Percentiles rank a stretch among this genome's conserved stretches.
Conservation (phyloP, 2,113 vertebrate genomes). For the Psammodynastes pulverulentus region DNA sequence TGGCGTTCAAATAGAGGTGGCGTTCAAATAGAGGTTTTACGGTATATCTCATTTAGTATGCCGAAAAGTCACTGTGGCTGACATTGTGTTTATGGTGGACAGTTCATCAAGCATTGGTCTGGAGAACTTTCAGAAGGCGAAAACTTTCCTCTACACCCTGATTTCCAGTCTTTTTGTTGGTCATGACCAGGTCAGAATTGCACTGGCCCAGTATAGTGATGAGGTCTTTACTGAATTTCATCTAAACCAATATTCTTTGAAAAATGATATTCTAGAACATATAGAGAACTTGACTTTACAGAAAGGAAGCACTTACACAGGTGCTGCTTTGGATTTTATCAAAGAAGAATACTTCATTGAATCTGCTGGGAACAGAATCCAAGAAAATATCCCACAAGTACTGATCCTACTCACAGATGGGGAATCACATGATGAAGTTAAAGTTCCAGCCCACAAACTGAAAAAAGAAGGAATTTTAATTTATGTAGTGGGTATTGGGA, state of each 20-base stretch:
- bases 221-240: slow-evolving; percentile 67
- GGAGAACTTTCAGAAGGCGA: slow-evolving; percentile 70
- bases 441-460: slow-evolving; percentile 56
- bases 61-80: slow-evolving; percentile 67
- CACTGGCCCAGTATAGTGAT: slow-evolving; percentile 74
- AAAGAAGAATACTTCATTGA: slow-evolving; percentile 62
- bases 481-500: slow-evolving; percentile 73
- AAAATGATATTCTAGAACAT: slow-evolving; percentile 61
- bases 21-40: too few species aligned
- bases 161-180: slow-evolving; percentile 72
- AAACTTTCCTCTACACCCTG: slow-evolving; percentile 68
- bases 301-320: slow-evolving; percentile 67
- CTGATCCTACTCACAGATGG: slow-evolving; percentile 78
- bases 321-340: slow-evolving; percentile 74
- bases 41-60: slow-evolving; percentile 67
- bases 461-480: slow-evolving; percentile 69
- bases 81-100: slow-evolving; percentile 81
- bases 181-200: slow-evolving; percentile 68
- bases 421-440: slow-evolving; percentile 70
- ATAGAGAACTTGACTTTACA: slow-evolving; percentile 65
- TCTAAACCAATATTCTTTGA: slow-evolving; percentile 69
- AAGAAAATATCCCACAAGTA: slow-evolving; percentile 72
- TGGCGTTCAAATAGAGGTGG: too few species aligned
- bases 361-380: slow-evolving; percentile 63
- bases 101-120: slow-evolving; percentile 72